Evolutionary conservation across 2,797 vertebrate genomes (phyloP).

Genomic region (Paramormyrops hopkinsi): DNA sequence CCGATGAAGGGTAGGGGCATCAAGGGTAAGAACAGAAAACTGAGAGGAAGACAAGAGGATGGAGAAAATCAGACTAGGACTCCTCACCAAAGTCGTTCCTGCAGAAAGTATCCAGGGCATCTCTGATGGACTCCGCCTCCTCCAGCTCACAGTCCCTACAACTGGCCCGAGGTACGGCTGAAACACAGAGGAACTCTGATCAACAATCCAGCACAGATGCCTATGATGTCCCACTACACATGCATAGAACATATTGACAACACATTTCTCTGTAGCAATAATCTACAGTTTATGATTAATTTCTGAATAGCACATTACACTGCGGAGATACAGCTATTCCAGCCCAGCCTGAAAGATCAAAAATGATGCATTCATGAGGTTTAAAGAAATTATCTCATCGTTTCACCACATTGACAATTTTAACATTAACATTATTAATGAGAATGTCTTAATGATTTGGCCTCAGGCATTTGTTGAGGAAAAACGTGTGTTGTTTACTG

Average conservation of each 20-base stretch:
- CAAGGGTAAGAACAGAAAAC: neutral
- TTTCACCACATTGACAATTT: neutral
- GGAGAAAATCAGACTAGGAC: neutral
- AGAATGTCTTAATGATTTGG: neutral
- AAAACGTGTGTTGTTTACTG: neutral
- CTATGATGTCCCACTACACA: neutral
- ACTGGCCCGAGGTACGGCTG: slow-evolving; percentile 69
- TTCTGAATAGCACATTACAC: neutral
- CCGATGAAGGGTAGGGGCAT: neutral
- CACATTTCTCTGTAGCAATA: neutral
- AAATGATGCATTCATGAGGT: neutral
- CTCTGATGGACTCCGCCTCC: slow-evolving; percentile 60
- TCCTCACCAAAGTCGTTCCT: slow-evolving; percentile 74
- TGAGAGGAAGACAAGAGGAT: neutral
- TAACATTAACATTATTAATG: neutral
- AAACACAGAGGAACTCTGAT: slow-evolving; percentile 27
- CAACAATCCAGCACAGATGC: neutral
- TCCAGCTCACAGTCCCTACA: slow-evolving; percentile 76
- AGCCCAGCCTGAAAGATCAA: neutral
- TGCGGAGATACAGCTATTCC: neutral
- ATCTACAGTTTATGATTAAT: neutral
- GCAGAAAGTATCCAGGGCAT: slow-evolving; percentile 71
- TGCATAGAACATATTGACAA: neutral
- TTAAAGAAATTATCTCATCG: neutral
- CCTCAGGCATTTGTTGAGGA: neutral